Conservation (phyloP, 2,888 invertebrate species). For the Drosophila neutralis region DNA sequence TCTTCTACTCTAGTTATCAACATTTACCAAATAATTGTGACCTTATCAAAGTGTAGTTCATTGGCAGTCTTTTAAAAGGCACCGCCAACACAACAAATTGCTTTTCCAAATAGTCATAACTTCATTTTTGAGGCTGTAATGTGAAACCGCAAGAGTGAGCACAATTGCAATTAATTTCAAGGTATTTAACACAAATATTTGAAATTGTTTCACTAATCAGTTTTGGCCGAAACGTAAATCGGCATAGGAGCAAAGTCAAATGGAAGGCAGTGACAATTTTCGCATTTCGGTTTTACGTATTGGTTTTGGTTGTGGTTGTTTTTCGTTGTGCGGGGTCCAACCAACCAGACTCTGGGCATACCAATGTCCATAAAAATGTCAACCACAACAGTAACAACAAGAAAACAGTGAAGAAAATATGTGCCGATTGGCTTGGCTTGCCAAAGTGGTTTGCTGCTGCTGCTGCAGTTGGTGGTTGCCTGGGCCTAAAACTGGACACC, state of each 20-base stretch:
- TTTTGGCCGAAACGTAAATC: slow-evolving; percentile 45
- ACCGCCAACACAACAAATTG: slow-evolving; percentile 32
- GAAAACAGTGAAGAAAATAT: slow-evolving; percentile 47
- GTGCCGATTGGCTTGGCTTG: slow-evolving; percentile 73
- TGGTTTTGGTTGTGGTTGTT: slow-evolving; percentile 14
- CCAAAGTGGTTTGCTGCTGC: slow-evolving; percentile 65
- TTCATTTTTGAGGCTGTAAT: slow-evolving; percentile 28
- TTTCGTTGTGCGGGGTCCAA: slow-evolving; percentile 14
- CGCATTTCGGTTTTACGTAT: slow-evolving; percentile 48
- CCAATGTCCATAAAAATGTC: slow-evolving; percentile 84
- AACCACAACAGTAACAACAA: slow-evolving; percentile 57
- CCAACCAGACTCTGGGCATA: slow-evolving; percentile 60
- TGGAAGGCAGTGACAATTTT: slow-evolving; percentile 61
- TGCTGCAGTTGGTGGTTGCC: slow-evolving; percentile 34
- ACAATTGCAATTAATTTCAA: slow-evolving; percentile 76
- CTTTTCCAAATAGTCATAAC: slow-evolving; percentile 18
- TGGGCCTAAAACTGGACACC: slow-evolving; percentile 73
- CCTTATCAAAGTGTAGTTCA: slow-evolving; percentile 11
- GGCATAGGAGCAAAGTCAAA: slow-evolving; percentile 65
- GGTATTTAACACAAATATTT: slow-evolving; percentile 81
- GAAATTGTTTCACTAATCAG: slow-evolving; percentile 78
- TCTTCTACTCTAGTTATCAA: not conserved
- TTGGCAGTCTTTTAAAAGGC: slow-evolving; percentile 14
- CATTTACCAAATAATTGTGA: not conserved
- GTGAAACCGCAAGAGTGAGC: slow-evolving; percentile 10